Conservation (phyloP, 2,888 invertebrate species). For the Branchellion lobata region DNA sequence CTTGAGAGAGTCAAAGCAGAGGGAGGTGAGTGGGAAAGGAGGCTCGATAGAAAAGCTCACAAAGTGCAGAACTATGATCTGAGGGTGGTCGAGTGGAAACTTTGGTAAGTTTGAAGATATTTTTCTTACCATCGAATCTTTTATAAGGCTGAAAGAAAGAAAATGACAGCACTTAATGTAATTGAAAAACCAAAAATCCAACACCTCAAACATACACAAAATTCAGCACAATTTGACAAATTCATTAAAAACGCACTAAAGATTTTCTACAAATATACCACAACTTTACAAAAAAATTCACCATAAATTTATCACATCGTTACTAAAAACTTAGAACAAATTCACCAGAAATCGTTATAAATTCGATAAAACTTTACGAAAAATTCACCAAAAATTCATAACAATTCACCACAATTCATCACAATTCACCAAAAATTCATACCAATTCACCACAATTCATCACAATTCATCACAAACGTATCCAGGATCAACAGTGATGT, state of each 20-base stretch:
- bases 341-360: no score
- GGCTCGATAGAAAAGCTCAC: constrained; percentile 42
- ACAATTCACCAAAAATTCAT: no score
- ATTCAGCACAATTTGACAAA: not conserved
- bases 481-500: constrained; percentile 28
- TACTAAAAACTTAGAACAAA: no score
- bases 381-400: no score
- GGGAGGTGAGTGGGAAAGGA: constrained; percentile 33
- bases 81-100: not conserved
- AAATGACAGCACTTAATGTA: no score
- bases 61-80: constrained; percentile 39
- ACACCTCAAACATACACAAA: not conserved
- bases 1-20: constrained; percentile 38
- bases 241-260: not conserved
- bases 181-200: no score
- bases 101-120: not conserved
- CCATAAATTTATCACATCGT: no score
- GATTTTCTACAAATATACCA: not conserved
- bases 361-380: no score
- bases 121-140: not conserved
- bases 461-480: no score
- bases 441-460: no score
- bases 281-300: no score
- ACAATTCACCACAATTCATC: no score
- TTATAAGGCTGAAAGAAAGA: not conserved